phyloP scores from a whole-genome alignment of 2,797 vertebrate species.

The Pseudochromis fuscus region DNA sequence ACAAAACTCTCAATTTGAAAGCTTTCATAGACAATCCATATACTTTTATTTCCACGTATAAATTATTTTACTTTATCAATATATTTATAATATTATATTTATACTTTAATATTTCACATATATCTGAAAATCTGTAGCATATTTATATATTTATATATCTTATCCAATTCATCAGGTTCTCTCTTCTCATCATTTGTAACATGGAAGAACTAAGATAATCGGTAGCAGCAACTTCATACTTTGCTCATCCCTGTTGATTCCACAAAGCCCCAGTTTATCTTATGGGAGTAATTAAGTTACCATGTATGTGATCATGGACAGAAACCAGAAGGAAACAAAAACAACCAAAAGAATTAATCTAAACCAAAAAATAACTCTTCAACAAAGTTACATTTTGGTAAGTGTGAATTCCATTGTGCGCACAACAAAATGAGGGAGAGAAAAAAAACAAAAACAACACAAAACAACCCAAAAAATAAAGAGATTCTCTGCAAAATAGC shows the following conservation, averaged over 20 bases:
- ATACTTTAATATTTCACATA: constrained; percentile 75
- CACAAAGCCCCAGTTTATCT: constrained; percentile 88
- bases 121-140: constrained; percentile 70
- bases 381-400: constrained; percentile 75
- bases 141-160: constrained; percentile 64
- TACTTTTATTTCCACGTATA: constrained; percentile 65
- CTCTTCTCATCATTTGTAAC: constrained; percentile 77
- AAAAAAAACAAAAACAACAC: not conserved
- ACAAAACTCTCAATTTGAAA: constrained; percentile 80
- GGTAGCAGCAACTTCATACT: constrained; percentile 99
- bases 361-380: constrained; percentile 78
- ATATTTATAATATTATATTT: constrained; percentile 68
- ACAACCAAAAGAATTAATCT: constrained; percentile 68
- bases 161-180: constrained; percentile 76
- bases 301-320: constrained; percentile 79
- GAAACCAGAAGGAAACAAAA: constrained; percentile 51
- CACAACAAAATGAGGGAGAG: constrained; percentile 77
- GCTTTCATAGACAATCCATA: constrained; percentile 74
- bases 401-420: constrained; percentile 85
- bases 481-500: constrained; percentile 88
- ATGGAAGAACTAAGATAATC: constrained; percentile 91
- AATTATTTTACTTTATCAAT: constrained; percentile 67
- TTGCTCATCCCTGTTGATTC: constrained; percentile 99
- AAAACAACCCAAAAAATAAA: constrained; percentile 65
- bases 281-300: constrained; percentile 85